Evolutionary conservation across 2,888 invertebrate species (phyloP), one percentile per base, ranked within the genome.

Genomic region (Hemaris fuciformis): DNA sequence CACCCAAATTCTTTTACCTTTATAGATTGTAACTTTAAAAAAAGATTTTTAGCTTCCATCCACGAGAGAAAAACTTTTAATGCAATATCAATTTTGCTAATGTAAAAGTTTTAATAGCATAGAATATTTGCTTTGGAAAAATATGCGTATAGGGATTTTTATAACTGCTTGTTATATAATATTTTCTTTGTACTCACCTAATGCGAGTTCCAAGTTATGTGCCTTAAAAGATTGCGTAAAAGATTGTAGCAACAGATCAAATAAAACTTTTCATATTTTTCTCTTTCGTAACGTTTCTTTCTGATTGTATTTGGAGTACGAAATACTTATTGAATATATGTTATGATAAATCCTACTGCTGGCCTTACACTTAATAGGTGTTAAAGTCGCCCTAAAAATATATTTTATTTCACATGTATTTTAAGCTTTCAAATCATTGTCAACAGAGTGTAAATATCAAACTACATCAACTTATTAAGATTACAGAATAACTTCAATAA

Each of bases 191-290:
- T 42, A 13, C 27, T 60, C n/a, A 38, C 20, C 4, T 60, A 41
- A 60, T 60, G 60, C 41, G 53, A 60, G 41, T 60, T 41, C 23
- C 7, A 53, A 60, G 25, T 60, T 41, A 53, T 41, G 20, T 22
- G 23, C 3, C 10, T 25, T 34, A 38, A 31, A 60, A 53, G 60
- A 53, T 53, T 18, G 18, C 25, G 38, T 27, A 22, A 41, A 53
- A 18, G 15, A 18, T 48, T 38, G 13, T 60, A 38, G 6, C 23
- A 23, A 23, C 23, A 41, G 46, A 41, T 60, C 10, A 13, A 27
- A 38, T 59, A 41, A 53, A 48, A 34, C 38, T 46, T 46, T 59
- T 46, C 3, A 15, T 46, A 48, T 41, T 38, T 10, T 25, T 60
- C 25, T 48, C 25, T 25, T 60, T 41, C 18, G n/a, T 2, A 7